phyloP scores from a whole-genome alignment of 2,888 invertebrate genomes.

The Microctonus hyperodae region DNA sequence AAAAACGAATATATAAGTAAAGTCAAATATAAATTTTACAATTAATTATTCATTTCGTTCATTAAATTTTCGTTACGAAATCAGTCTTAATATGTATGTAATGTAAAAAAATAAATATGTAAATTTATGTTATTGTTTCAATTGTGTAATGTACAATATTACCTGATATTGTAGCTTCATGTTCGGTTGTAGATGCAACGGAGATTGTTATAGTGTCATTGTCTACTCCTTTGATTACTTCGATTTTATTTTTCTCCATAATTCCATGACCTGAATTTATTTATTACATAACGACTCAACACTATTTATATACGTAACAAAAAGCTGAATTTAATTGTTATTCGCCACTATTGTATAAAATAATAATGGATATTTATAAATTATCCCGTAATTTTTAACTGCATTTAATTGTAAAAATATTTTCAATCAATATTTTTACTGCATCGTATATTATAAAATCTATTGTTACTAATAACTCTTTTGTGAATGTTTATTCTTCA shows the following conservation, averaged over 20 bases:
- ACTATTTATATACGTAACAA: constrained; percentile 43
- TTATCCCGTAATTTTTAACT: neutral
- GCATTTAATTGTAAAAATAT: neutral
- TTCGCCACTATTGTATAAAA: constrained; percentile 36
- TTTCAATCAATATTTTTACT: neutral
- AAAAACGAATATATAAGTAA: neutral
- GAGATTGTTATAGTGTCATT: constrained; percentile 63
- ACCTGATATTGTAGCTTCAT: constrained; percentile 73
- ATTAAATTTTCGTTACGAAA: constrained; percentile 19
- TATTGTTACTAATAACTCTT: neutral
- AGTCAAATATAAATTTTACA: neutral
- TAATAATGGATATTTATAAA: neutral
- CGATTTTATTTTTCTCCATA: constrained; percentile 57
- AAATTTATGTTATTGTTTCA: constrained; percentile 14
- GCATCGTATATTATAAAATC: neutral
- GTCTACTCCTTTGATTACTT: constrained; percentile 58
- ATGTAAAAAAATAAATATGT: constrained; percentile 16
- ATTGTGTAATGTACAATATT: constrained; percentile 48
- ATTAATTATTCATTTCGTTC: neutral
- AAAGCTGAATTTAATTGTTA: constrained; percentile 46
- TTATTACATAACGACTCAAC: constrained; percentile 52
- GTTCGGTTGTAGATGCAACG: constrained; percentile 70
- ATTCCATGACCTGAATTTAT: constrained; percentile 57
- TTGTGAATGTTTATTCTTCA: neutral
- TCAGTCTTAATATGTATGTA: constrained; percentile 25